Evolutionary conservation across 2,888 invertebrate genomes (phyloP), one percentile per base, ranked within the genome.

Genomic region (Andricus quercusramuli): DNA sequence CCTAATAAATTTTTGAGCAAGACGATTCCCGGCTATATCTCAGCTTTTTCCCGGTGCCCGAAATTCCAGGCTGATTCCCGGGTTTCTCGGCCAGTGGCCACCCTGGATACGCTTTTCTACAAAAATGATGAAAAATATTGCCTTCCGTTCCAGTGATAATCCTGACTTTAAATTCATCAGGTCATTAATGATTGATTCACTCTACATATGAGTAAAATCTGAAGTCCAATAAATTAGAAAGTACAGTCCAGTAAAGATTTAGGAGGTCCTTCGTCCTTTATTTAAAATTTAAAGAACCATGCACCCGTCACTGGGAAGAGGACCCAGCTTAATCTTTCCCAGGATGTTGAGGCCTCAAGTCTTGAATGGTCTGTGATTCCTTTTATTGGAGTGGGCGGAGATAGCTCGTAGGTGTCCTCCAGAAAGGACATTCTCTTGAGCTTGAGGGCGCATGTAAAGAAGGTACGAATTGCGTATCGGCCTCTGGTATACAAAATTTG

Each of bases 391-490:
- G 11, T 74, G 56, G 74, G 74, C 56, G 74, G 74, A 51, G 51
- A 56, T 37, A 2, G n/a, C 32, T 2, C 11, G 56, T 74, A 74
- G 74, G 56, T 74, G 74, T 74, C 74, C 6, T 37, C 9, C 1
- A 8, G 37, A 37, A 70, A 51, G 32, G 32, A 70, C n/a, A 70
- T 70, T 70, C 51, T 56, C n/a, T n/a, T 56, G 56, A 56, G 56
- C 51, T 51, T 22, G 32, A 56, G 70, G 56, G 32, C 51, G 32
- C 51, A 74, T 47, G 25, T 32, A 32, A 70, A 70, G 70, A 70
- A 70, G 51, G 70, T 44, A 70, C 56, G 56, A 56, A 74, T 74
- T 56, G 74, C 74, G 56, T 74, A 74, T 74, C 74, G 74, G 8
- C 5, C 3, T 32, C 56, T 32, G 32, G 51, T n/a, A 74, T 13